Evolutionary conservation across 1,140 invertebrate species (phyloP).

Genomic region (Drosophila carrolli): DNA sequence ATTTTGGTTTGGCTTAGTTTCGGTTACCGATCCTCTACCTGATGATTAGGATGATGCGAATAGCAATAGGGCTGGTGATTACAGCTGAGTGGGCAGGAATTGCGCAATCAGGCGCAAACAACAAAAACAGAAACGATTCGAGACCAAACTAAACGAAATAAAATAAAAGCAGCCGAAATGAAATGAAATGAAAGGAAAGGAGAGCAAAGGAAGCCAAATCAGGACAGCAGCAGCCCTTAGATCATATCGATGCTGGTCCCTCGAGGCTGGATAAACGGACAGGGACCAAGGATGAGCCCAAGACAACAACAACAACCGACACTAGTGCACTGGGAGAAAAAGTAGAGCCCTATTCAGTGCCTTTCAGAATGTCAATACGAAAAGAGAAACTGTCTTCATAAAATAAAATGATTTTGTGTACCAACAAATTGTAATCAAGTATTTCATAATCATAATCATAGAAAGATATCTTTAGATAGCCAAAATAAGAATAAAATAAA

Average conservation of each 20-base stretch:
- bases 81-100: conserved; percentile 64
- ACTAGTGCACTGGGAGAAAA: not conserved
- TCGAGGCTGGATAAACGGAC: conserved; percentile 35
- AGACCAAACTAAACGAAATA: conserved; percentile 29
- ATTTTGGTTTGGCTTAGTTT: not conserved
- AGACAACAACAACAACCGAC: conserved; percentile 16
- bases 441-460: too few species aligned
- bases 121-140: conserved; percentile 60
- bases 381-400: too few species aligned
- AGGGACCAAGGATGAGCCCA: conserved; percentile 32
- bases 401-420: too few species aligned
- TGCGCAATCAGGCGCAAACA: conserved; percentile 78
- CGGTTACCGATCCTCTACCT: conserved; percentile 12
- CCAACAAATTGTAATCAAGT: too few species aligned
- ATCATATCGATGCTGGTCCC: conserved; percentile 61
- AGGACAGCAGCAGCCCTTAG: conserved; percentile 58
- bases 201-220: conserved; percentile 26
- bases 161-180: conserved; percentile 29
- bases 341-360: not conserved
- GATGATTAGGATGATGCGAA: conserved; percentile 6
- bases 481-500: too few species aligned
- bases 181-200: conserved; percentile 1
- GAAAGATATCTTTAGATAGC: too few species aligned
- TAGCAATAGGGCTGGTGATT: conserved; percentile 29
- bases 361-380: too few species aligned